Base-by-base conservation (phyloP, 2,888 invertebrate species). In the Epinotia brunnichana region DNA sequence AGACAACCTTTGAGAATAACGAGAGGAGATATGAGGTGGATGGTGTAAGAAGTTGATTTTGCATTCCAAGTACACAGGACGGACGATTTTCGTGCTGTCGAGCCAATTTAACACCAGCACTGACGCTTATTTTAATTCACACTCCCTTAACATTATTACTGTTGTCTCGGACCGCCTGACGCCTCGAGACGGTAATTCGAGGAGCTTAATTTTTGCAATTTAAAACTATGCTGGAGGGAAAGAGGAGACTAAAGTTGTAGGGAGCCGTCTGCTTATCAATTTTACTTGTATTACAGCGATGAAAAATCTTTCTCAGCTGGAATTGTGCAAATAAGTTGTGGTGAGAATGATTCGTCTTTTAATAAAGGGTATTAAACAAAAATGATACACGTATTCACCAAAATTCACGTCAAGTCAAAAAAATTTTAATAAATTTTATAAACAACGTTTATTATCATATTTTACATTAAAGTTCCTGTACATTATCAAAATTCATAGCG, bases 81-180 rank as follows among this genome's bases (percentile, higher is more conserved):
- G 76, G 75, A 72, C 70, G 74, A 77, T 73, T 76, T 78, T 56
- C 75, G 77, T 74, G 77, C 67, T 78, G 79, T 74, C 70, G 75
- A 76, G 76, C 79, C 78, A 81, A 83, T 83, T 84, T 82, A 80
- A 80, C 80, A 77, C 77, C 79, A 75, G 74, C 75, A 57, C 75
- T 75, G 70, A 73, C 71, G 73, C 77, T 69, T 72, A 72, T 68
- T 77, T 78, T 82, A 80, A 81, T 83, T 81, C 77, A 76, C 75
- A 74, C 76, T 79, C 78, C 78, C 74, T 51, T 72, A 68, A 73
- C 57, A 69, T 53, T 63, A 61, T 73, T 73, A 73, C 62, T 63
- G 68, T 62, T 73, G 73, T 73, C 68, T 56, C 13, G 59, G 70
- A 70, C 57, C 24, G 57, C 29, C 54, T 53, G 59, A 29, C 68